Percentiles rank a stretch among this genome's conserved stretches.
phyloP scores from a whole-genome alignment of 2,888 invertebrate species.

The Didymodactylos carnosus region DNA sequence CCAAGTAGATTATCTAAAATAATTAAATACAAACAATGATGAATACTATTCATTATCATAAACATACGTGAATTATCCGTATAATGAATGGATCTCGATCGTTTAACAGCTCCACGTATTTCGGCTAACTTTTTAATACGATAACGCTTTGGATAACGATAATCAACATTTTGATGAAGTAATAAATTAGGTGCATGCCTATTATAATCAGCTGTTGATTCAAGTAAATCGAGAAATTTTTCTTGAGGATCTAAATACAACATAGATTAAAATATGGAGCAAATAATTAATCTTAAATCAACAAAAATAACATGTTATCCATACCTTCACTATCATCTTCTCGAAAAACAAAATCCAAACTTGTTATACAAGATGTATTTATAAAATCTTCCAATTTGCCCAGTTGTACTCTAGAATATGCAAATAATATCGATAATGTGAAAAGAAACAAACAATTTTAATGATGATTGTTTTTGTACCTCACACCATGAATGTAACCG shows the following conservation, averaged over 20 bases:
- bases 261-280: slow-evolving; percentile 5
- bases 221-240: background rate
- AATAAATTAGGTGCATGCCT: background rate
- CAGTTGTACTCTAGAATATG: slow-evolving; percentile 53
- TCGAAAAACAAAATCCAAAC: slow-evolving; percentile 59
- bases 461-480: slow-evolving; percentile 26
- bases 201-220: background rate
- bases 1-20: too few species aligned
- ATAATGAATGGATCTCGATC: background rate
- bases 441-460: background rate
- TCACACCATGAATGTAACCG: slow-evolving; percentile 93
- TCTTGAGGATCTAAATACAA: slow-evolving; percentile 6
- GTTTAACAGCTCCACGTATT: background rate
- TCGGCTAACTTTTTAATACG: background rate
- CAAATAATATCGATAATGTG: background rate
- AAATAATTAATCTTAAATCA: background rate
- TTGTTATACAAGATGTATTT: slow-evolving; percentile 88
- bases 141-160: background rate
- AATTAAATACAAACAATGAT: too few species aligned
- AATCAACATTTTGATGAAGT: background rate
- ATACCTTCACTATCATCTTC: slow-evolving; percentile 56
- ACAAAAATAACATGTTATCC: slow-evolving; percentile 30
- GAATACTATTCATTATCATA: background rate
- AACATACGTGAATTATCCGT: background rate
- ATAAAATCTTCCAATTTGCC: slow-evolving; percentile 84